These are phyloP conservation scores for Ladona fulva DNA, from an alignment of 1,140 invertebrate species.

Conservation along the genomic window DNA sequence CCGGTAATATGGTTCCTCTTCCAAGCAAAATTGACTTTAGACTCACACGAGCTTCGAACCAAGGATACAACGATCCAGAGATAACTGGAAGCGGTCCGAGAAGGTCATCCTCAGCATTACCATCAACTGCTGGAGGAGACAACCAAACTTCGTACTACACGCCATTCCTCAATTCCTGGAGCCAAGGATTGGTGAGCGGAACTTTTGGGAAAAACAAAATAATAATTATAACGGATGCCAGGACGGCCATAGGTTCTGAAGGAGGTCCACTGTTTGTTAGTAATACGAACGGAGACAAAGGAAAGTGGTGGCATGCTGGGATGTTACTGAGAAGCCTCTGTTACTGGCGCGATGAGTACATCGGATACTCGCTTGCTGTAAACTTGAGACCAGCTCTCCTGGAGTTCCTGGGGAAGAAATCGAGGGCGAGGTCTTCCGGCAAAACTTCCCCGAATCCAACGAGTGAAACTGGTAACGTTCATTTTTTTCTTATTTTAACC, in stretches of 20 bases:
- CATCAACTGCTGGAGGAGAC: not conserved
- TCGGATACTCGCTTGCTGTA: not conserved
- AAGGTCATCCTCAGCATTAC: not conserved
- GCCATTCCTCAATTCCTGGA: slow-evolving; percentile 43
- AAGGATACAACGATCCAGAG: no score
- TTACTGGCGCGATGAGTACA: not conserved
- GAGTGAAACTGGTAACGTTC: no score
- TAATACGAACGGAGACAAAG: not conserved
- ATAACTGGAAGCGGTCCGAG: not conserved
- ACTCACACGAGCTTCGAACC: no score
- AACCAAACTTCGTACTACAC: not conserved
- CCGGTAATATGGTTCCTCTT: not conserved
- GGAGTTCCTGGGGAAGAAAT: not conserved
- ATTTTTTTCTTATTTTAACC: no score
- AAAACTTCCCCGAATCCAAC: no score
- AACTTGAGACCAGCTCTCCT: not conserved
- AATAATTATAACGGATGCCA: slow-evolving; percentile 44
- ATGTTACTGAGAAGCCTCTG: not conserved
- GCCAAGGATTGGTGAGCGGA: slow-evolving; percentile 46
- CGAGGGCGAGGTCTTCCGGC: no score
- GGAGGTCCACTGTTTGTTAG: slow-evolving; percentile 45
- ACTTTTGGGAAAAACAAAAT: slow-evolving; percentile 43
- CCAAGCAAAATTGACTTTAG: no score
- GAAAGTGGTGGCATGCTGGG: not conserved
- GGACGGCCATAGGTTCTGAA: slow-evolving; percentile 46